Conservation (phyloP, 2,113 vertebrate genomes). For the Pogona vitticeps region DNA sequence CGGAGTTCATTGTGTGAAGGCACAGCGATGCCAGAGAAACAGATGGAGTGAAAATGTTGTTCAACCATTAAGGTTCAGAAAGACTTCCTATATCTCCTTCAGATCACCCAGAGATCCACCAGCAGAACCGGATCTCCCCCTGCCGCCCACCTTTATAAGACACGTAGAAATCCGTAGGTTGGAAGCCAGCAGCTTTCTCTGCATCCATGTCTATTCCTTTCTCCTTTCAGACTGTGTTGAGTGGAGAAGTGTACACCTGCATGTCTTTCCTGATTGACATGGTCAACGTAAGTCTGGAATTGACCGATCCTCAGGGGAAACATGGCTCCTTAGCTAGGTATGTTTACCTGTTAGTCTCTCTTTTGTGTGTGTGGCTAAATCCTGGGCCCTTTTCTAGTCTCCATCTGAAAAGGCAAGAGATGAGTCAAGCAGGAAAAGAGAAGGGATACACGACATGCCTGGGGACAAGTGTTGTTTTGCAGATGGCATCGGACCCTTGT, state of each 20-base stretch:
- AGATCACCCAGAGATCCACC: too few relatives aligned
- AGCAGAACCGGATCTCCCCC: too few relatives aligned
- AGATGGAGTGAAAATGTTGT: not conserved
- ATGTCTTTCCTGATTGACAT: slow-evolving; percentile 93
- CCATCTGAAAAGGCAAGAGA: not conserved
- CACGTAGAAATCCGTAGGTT: not conserved
- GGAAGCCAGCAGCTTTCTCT: not conserved
- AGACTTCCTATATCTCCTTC: too few relatives aligned
- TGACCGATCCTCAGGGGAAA: slow-evolving; percentile 81
- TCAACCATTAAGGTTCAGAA: too few relatives aligned
- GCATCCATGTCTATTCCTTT: slow-evolving; percentile 27
- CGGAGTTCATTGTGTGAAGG: not conserved
- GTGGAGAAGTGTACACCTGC: slow-evolving; percentile 91
- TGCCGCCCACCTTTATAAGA: too few relatives aligned
- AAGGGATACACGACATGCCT: not conserved
- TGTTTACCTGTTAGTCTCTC: not conserved
- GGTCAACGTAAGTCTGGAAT: slow-evolving; percentile 95
- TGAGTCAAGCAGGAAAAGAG: not conserved
- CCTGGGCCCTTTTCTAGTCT: not conserved
- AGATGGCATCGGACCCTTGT: too few relatives aligned
- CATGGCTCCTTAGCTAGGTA: slow-evolving; percentile 89
- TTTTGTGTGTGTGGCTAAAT: not conserved
- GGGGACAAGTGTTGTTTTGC: too few relatives aligned
- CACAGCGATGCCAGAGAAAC: too few relatives aligned
- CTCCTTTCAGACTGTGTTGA: slow-evolving; percentile 88